A percentile compares a stretch with the other conserved stretches of the same genome.
phyloP scores from a whole-genome alignment of 2,113 vertebrate species.

The Lycaon pictus region DNA sequence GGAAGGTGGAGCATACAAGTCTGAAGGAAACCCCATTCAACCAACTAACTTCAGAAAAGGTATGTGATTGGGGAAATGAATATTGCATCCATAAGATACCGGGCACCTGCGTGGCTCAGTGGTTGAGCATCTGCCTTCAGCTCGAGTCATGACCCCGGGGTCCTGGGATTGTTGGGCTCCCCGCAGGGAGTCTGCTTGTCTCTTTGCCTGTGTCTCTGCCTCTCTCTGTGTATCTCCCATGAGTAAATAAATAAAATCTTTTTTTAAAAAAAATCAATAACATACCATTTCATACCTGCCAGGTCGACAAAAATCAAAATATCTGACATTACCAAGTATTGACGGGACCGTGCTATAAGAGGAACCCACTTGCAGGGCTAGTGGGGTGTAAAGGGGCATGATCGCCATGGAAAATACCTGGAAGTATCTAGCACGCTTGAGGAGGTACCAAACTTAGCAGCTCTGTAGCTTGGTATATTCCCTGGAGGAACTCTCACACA shows the following conservation, averaged over 20 bases:
- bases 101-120: too few relatives aligned
- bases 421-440: neutral
- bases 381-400: neutral
- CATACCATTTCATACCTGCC: constrained; percentile 8
- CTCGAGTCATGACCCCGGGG: too few relatives aligned
- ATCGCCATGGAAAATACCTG: neutral
- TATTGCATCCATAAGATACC: constrained; percentile 19
- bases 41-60: neutral
- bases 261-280: neutral
- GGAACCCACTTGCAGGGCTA: neutral
- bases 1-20: neutral
- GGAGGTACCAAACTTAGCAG: neutral
- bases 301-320: constrained; percentile 52
- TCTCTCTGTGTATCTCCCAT: too few relatives aligned
- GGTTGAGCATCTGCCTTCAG: too few relatives aligned
- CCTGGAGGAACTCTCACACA: neutral
- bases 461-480: neutral
- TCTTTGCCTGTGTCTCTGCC: too few relatives aligned
- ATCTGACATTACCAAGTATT: constrained; percentile 26
- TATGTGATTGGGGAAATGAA: neutral
- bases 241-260: too few relatives aligned
- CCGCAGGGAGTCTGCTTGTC: too few relatives aligned
- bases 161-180: too few relatives aligned
- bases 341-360: neutral
- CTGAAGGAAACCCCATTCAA: neutral